Evolutionary conservation across 1,140 invertebrate species (phyloP).

Genomic region (Drosophila erecta): DNA sequence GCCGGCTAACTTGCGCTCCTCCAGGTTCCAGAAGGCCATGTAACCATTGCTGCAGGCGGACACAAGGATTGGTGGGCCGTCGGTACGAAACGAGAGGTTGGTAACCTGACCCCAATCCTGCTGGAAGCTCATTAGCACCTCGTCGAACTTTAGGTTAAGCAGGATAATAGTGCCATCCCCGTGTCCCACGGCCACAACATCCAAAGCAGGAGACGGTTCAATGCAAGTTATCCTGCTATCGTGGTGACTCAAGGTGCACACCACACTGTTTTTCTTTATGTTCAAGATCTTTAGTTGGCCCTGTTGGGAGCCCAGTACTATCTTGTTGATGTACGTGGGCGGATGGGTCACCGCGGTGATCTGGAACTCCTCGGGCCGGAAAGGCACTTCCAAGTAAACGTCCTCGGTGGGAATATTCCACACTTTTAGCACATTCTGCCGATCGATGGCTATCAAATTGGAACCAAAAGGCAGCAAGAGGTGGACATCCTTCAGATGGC

Average conservation of each 20-base stretch:
- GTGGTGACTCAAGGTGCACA: conserved; percentile 94
- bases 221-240: conserved; percentile 88
- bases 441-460: conserved; percentile 94
- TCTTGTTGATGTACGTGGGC: conserved; percentile 96
- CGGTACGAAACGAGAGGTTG: conserved; percentile 93
- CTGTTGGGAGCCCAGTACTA: conserved; percentile 95
- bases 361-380: conserved; percentile 90
- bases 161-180: conserved; percentile 92
- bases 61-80: conserved; percentile 94
- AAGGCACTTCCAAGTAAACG: conserved; percentile 89
- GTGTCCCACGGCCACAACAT: conserved; percentile 95
- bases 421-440: conserved; percentile 90
- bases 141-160: conserved; percentile 95
- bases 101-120: conserved; percentile 97
- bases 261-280: conserved; percentile 90
- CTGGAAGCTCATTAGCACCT: conserved; percentile 93
- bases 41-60: conserved; percentile 92
- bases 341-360: conserved; percentile 94
- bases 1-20: conserved; percentile 89
- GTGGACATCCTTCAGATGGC: conserved; percentile 90
- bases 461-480: conserved; percentile 94
- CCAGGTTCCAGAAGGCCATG: conserved; percentile 97
- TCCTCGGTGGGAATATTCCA: conserved; percentile 94
- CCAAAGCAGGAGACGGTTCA: conserved; percentile 94
- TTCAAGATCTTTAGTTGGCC: conserved; percentile 97